phyloP scores from a whole-genome alignment of 2,888 invertebrate species.

The Eurois occulta region DNA sequence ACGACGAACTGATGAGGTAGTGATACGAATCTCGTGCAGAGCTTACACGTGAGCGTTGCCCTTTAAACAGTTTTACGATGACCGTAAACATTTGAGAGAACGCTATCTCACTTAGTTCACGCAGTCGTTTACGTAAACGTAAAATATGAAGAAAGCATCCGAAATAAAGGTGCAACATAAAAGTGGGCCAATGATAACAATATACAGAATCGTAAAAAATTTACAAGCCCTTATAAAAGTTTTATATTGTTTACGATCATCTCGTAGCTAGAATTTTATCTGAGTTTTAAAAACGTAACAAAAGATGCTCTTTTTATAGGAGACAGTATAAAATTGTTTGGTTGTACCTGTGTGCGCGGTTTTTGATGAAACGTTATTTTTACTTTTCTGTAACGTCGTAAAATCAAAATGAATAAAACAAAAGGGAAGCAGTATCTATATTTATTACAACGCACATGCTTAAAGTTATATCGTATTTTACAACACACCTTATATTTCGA shows the following conservation, averaged over 20 bases:
- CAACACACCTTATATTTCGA: neutral
- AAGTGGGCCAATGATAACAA: conserved; percentile 75
- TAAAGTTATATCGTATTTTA: conserved; percentile 11
- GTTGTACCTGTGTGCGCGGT: conserved; percentile 17
- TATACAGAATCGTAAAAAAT: conserved; percentile 72
- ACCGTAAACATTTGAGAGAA: conserved; percentile 66
- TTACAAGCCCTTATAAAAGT: conserved; percentile 72
- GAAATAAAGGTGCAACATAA: conserved; percentile 76
- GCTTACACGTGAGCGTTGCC: neutral
- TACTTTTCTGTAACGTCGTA: conserved; percentile 27
- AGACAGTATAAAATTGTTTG: conserved; percentile 56
- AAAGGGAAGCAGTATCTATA: conserved; percentile 3
- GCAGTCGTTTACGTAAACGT: conserved; percentile 74
- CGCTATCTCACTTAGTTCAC: conserved; percentile 75
- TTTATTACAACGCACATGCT: conserved; percentile 23
- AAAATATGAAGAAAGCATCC: conserved; percentile 76
- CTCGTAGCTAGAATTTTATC: conserved; percentile 61
- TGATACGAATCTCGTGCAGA: neutral
- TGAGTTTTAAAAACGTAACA: conserved; percentile 63
- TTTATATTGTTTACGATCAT: conserved; percentile 72
- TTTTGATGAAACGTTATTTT: conserved; percentile 17
- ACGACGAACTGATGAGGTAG: neutral
- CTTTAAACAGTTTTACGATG: conserved; percentile 73
- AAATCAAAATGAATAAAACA: conserved; percentile 52
- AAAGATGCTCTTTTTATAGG: conserved; percentile 62